Percentiles rank a stretch among this genome's conserved stretches.
Conservation (phyloP, 2,113 vertebrate species). For the Lethenteron camtschaticum region DNA sequence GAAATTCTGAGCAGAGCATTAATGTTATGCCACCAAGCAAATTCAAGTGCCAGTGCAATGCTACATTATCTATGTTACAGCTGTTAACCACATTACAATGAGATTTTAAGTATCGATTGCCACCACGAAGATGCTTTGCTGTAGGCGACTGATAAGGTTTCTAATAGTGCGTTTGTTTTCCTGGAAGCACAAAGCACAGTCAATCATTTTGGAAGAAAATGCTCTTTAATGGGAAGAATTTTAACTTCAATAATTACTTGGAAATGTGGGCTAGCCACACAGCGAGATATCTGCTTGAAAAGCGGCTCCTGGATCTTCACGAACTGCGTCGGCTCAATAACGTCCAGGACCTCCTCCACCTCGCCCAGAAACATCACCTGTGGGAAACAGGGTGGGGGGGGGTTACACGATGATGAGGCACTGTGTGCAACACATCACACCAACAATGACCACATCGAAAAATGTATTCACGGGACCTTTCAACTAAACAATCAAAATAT, state of each 20-base stretch:
- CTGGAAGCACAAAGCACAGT: too few species aligned
- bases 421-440: too few species aligned
- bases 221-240: too few species aligned
- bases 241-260: conserved; percentile 17
- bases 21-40: not conserved
- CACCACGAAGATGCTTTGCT: too few species aligned
- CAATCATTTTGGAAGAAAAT: too few species aligned
- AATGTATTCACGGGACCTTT: not conserved
- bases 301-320: conserved; percentile 89
- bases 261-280: conserved; percentile 89
- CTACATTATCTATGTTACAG: not conserved
- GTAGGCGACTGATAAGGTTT: too few species aligned
- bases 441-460: too few species aligned
- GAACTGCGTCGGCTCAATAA: conserved; percentile 91
- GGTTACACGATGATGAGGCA: not conserved
- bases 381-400: conserved; percentile 9
- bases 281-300: conserved; percentile 87
- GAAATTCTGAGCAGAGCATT: not conserved
- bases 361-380: conserved; percentile 98
- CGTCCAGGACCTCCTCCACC: conserved; percentile 92
- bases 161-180: too few species aligned
- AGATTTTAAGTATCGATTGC: too few species aligned
- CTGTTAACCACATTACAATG: too few species aligned
- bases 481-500: conserved; percentile 2
- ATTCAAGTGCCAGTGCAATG: not conserved